Evolutionary conservation across 2,888 invertebrate species (phyloP).

Genomic region (Nipponacmea schrenckii): DNA sequence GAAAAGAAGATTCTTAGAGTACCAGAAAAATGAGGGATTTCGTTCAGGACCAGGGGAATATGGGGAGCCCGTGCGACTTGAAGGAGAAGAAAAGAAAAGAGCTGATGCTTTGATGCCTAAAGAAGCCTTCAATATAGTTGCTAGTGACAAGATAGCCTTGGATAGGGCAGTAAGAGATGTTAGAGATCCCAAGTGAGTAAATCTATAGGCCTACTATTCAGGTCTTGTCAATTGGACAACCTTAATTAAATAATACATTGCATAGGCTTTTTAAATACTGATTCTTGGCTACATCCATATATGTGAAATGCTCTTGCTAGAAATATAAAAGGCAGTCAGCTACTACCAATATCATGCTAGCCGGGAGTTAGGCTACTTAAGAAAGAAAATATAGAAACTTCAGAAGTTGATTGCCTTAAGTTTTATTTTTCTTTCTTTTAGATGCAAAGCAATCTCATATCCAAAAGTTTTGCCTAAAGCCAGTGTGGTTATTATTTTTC

Average conservation of each 20-base stretch:
- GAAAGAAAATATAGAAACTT: no score
- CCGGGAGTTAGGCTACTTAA: no score
- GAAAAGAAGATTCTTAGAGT: constrained; percentile 41
- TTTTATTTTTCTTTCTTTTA: constrained; percentile 60
- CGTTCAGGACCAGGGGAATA: constrained; percentile 64
- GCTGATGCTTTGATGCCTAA: constrained; percentile 79
- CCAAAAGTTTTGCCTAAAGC: constrained; percentile 77
- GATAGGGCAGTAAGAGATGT: constrained; percentile 81
- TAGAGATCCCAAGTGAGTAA: constrained; percentile 69
- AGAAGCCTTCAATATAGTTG: constrained; percentile 87
- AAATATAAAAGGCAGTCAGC: no score
- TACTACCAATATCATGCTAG: no score
- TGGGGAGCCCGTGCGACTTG: constrained; percentile 54
- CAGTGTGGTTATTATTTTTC: constrained; percentile 81
- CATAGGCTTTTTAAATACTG: no score
- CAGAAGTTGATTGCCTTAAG: no score
- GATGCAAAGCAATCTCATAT: constrained; percentile 74
- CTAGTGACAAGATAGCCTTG: constrained; percentile 88
- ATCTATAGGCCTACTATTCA: no score
- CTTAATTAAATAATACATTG: no score
- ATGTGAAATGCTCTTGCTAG: no score
- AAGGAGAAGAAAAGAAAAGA: constrained; percentile 72
- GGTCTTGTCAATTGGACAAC: no score
- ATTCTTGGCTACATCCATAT: no score
- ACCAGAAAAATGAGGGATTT: constrained; percentile 37